A percentile compares a stretch with the other conserved stretches of the same genome.
Evolutionary conservation across 1,140 invertebrate genomes (phyloP).

Genomic region (Mactra quadrangularis): DNA sequence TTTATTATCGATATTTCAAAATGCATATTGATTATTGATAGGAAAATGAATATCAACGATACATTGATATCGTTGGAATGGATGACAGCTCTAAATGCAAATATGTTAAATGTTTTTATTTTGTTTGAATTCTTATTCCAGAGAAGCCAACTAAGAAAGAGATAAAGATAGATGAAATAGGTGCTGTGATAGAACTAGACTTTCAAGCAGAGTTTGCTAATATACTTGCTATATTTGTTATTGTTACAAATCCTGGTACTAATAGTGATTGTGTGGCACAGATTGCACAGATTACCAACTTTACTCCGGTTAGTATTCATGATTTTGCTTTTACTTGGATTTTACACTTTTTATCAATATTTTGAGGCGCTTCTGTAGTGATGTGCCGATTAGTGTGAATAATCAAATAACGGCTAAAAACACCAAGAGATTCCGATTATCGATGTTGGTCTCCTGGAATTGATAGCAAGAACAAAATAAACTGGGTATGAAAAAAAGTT

Average conservation of each 20-base stretch:
- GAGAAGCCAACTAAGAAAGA: slow-evolving; percentile 62
- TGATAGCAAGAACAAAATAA: background rate
- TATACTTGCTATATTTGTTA: slow-evolving; percentile 71
- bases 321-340: background rate
- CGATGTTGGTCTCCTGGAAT: too few species aligned
- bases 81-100: too few species aligned
- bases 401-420: too few species aligned
- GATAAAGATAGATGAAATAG: slow-evolving; percentile 58
- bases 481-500: too few species aligned
- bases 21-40: too few species aligned
- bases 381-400: too few species aligned
- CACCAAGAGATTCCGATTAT: background rate
- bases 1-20: too few species aligned
- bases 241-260: slow-evolving; percentile 67
- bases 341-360: background rate
- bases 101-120: background rate
- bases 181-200: slow-evolving; percentile 70
- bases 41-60: too few species aligned
- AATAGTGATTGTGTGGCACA: slow-evolving; percentile 66
- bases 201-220: slow-evolving; percentile 79
- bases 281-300: slow-evolving; percentile 68
- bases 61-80: too few species aligned
- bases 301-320: slow-evolving; percentile 69
- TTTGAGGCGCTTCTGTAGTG: background rate
- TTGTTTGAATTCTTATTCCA: slow-evolving; percentile 32